Conservation (phyloP, 2,797 vertebrate species). For the Toxotes lorentzi region DNA sequence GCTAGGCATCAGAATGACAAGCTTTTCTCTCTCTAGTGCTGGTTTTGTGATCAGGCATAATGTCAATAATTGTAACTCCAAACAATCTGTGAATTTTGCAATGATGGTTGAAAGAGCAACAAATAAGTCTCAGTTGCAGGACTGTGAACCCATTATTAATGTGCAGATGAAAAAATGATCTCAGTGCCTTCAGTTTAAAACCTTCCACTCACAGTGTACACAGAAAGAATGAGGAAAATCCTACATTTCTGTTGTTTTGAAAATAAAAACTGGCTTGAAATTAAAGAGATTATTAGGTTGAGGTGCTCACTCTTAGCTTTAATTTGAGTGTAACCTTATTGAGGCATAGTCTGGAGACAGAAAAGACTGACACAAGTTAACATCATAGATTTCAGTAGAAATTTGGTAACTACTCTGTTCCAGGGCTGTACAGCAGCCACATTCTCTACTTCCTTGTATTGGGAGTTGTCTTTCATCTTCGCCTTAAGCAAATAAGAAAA, state of each 20-base stretch:
- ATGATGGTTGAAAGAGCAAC: background rate
- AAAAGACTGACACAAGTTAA: background rate
- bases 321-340: background rate
- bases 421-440: background rate
- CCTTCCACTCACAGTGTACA: background rate
- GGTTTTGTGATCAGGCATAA: background rate
- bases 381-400: background rate
- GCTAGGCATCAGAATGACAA: conserved; percentile 3
- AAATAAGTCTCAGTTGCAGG: background rate
- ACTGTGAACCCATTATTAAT: background rate
- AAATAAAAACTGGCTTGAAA: background rate
- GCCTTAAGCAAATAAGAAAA: background rate
- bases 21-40: conserved; percentile 13
- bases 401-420: background rate
- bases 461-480: background rate
- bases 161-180: background rate
- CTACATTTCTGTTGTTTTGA: background rate
- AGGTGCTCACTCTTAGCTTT: background rate
- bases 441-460: background rate
- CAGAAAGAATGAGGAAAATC: background rate
- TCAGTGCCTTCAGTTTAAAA: background rate
- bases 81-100: background rate
- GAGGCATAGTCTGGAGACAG: background rate
- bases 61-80: background rate
- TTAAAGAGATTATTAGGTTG: background rate